Evolutionary conservation across 2,113 vertebrate genomes (phyloP).

Genomic region (Danionella cerebrum): DNA sequence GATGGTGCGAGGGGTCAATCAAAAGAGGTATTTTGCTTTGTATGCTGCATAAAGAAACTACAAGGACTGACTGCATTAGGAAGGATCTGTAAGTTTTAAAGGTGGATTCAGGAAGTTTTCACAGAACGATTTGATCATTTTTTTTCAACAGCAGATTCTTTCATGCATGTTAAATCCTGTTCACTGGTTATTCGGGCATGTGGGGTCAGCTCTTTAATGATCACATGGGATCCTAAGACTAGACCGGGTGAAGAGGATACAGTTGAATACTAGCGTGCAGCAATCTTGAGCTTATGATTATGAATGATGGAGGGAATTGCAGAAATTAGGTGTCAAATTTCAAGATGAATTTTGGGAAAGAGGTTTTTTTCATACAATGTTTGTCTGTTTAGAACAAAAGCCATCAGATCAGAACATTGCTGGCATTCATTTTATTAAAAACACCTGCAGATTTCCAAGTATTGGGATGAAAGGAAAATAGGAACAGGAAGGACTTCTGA

Average conservation of each 20-base stretch:
- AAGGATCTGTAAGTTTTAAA: not conserved
- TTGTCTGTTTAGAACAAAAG: no score
- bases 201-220: not conserved
- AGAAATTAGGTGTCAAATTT: no score
- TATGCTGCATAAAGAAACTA: not conserved
- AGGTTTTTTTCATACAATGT: no score
- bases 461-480: no score
- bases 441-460: no score
- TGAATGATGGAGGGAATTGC: no score
- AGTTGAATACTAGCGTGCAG: not conserved
- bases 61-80: constrained; percentile 9
- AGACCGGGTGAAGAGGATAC: not conserved
- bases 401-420: no score
- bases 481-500: no score
- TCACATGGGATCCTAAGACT: not conserved
- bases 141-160: not conserved
- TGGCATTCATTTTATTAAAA: no score
- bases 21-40: not conserved
- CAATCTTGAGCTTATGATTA: no score
- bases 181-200: not conserved
- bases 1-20: not conserved
- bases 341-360: no score
- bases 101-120: no score
- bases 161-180: not conserved
- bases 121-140: not conserved